Evolutionary conservation across 1,140 invertebrate genomes (phyloP), one percentile per base, ranked within the genome.

Genomic region (Dysdera silvatica): DNA sequence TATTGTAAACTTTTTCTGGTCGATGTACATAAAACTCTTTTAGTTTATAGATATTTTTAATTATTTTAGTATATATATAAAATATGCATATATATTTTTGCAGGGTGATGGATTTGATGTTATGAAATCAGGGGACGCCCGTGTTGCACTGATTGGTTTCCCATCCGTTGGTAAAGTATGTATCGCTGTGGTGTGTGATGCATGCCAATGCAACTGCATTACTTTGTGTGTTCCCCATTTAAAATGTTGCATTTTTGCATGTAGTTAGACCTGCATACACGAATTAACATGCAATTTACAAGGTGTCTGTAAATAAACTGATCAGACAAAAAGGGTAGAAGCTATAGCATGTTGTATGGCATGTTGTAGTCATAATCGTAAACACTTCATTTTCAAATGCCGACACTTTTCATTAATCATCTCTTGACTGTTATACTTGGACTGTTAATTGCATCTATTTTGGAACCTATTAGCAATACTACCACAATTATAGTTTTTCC

Each of bases 31-130:
- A 28, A 52, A 12, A 28, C 31, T 7, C 16, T 24, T 31, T 16
- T 52, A 26, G 16, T 14, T 52, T 26, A 16, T 10, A 20, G 12
- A 32, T 54, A 4, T 4, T 40, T 18, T 23, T 61, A 29, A 2
- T 32, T 1, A 8, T 18, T 33, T 3, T 18, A n/a, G n/a, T 6
- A 6, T 32, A 4, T 32, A 24, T n/a, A n/a, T n/a, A n/a, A n/a
- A n/a, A n/a, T n/a, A 37, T 56, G n/a, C 4, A 40, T 45, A 49
- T 8, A 41, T 12, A 23, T 47, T 23, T 43, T 33, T 72, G 37
- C 64, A 82, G 77, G 97, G 97, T 16, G 97, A 99, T 81, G 97
- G 97, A 10, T 99, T 99, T 78, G 97, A 99, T 87, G 97, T 99
- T 14, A 82, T 99, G 68, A 99, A 99, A 79, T 96, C 92, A 71